These are phyloP conservation scores for Portevinia maculata DNA, from an alignment of 2,888 invertebrate genomes.

Conservation along the genomic window DNA sequence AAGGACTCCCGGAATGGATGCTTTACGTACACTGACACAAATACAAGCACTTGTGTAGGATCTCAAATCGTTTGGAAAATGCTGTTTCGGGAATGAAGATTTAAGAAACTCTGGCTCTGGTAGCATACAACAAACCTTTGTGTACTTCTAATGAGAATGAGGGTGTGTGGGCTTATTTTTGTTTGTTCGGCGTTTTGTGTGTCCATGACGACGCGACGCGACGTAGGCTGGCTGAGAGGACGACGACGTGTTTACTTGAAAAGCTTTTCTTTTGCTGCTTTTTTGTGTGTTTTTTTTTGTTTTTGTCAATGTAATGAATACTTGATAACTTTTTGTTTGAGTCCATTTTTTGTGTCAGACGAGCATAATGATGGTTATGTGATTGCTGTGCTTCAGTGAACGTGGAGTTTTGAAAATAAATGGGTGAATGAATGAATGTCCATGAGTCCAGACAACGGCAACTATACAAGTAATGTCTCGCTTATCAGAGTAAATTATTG, in stretches of 20 bases:
- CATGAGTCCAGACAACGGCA: too few relatives aligned
- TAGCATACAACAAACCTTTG: constrained; percentile 60
- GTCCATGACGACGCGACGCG: constrained; percentile 13
- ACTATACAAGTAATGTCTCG: too few relatives aligned
- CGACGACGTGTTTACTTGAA: constrained; percentile 36
- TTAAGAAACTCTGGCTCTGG: constrained; percentile 24
- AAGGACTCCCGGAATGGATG: constrained; percentile 42
- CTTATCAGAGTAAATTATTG: too few relatives aligned
- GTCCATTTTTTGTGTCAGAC: constrained; percentile 21
- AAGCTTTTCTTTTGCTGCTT: not conserved
- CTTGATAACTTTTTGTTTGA: constrained; percentile 30
- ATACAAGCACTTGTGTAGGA: constrained; percentile 43
- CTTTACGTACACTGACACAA: constrained; percentile 59
- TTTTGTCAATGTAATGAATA: constrained; percentile 59
- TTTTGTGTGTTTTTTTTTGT: constrained; percentile 25
- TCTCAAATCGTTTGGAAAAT: constrained; percentile 46
- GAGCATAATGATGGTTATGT: constrained; percentile 6
- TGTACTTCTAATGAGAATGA: constrained; percentile 51
- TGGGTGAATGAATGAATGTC: too few relatives aligned
- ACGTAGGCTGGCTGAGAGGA: constrained; percentile 30
- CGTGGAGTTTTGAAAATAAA: constrained; percentile 1
- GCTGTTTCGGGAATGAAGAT: constrained; percentile 18
- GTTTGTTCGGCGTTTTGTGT: constrained; percentile 1
- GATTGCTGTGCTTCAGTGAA: constrained; percentile 20
- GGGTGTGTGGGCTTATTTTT: constrained; percentile 41